Percentiles rank a stretch among this genome's conserved stretches.
These are phyloP conservation scores for Micronycteris hirsuta DNA, from an alignment of 2,113 vertebrate genomes.

Conservation along the genomic window DNA sequence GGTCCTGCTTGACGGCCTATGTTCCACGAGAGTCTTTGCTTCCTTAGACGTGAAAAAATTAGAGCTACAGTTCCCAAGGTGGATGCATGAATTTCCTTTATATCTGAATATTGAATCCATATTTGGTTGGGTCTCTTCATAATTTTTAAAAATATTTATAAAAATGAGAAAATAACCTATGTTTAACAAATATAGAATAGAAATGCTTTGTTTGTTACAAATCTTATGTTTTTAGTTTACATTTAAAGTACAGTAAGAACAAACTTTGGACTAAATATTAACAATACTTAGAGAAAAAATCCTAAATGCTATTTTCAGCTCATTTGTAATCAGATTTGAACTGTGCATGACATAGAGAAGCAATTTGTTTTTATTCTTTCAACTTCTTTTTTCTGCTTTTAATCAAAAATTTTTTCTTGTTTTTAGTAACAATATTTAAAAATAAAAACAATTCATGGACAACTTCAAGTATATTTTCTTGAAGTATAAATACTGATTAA, in stretches of 20 bases:
- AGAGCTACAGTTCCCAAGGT: too few relatives aligned
- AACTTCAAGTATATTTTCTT: background rate
- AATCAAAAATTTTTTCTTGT: background rate
- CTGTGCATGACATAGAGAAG: background rate
- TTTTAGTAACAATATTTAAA: background rate
- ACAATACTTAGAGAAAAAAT: background rate
- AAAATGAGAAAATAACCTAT: background rate
- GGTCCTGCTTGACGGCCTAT: too few relatives aligned
- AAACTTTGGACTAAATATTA: background rate
- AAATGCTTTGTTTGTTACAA: background rate
- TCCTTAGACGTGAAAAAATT: too few relatives aligned
- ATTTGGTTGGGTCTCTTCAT: background rate
- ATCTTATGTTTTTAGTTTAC: background rate
- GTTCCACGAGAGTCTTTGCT: too few relatives aligned
- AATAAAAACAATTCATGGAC: background rate
- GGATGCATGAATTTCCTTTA: too few relatives aligned
- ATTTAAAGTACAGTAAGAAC: background rate
- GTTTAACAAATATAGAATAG: background rate
- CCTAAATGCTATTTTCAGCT: background rate
- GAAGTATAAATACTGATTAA: background rate
- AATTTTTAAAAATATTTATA: background rate
- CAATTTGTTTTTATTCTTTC: background rate
- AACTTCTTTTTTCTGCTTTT: background rate
- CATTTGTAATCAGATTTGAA: slow-evolving; percentile 23
- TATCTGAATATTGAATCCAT: background rate